Percentiles rank a stretch among this genome's conserved stretches.
These are phyloP conservation scores for Araneus ventricosus DNA, from an alignment of 1,140 invertebrate genomes.

Conservation along the genomic window DNA sequence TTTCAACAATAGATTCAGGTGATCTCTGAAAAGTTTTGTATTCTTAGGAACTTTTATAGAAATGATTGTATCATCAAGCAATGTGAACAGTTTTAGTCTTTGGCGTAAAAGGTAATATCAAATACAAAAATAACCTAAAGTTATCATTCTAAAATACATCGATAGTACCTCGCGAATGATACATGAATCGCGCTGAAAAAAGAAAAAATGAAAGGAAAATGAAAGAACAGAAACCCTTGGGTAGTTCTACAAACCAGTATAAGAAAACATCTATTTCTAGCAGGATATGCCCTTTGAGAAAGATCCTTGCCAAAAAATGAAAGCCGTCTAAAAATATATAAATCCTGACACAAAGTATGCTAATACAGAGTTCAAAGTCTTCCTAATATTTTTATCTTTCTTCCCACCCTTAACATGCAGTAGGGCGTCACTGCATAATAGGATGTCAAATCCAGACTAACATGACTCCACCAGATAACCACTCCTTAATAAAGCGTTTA, in stretches of 20 bases:
- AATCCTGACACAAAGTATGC: neutral
- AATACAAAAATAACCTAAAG: no score
- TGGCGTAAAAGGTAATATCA: no score
- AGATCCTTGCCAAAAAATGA: neutral
- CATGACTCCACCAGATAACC: neutral
- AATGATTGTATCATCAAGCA: no score
- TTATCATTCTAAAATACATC: no score
- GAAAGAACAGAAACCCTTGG: no score
- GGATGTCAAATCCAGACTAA: conserved; percentile 7
- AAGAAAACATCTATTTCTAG: neutral
- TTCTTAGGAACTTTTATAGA: no score
- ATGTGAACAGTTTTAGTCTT: no score
- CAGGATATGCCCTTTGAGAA: neutral
- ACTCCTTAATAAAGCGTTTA: neutral
- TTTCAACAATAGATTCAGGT: no score
- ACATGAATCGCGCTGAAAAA: no score
- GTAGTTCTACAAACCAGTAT: neutral
- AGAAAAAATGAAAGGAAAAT: no score
- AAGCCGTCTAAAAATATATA: neutral
- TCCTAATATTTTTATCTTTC: neutral
- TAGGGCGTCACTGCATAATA: neutral
- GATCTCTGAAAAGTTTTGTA: no score
- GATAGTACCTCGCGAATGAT: no score
- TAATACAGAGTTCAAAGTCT: neutral
- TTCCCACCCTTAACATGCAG: neutral